These are phyloP conservation scores for Charaxes varanes DNA, from an alignment of 1,140 invertebrate species.

Conservation along the genomic window DNA sequence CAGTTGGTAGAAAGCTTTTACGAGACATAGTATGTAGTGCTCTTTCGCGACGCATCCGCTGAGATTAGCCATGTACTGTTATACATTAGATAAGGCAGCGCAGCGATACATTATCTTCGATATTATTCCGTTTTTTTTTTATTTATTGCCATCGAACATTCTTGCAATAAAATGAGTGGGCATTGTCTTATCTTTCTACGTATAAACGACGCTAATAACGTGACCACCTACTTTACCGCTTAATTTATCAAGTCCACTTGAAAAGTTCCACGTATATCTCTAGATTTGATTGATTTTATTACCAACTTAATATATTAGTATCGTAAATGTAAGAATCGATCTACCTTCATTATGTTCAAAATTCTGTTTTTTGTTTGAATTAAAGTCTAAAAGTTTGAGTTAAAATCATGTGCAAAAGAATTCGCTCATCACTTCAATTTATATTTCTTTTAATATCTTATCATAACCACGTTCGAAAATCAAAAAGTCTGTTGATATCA, in stretches of 20 bases:
- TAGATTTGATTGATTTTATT: no score
- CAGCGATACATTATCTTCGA: slow-evolving; percentile 42
- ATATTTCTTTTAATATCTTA: no score
- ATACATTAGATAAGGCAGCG: slow-evolving; percentile 39
- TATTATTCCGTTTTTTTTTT: slow-evolving; percentile 42
- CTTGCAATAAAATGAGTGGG: slow-evolving; percentile 35
- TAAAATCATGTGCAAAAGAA: no score
- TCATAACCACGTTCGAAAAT: no score
- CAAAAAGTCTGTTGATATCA: no score
- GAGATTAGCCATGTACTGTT: slow-evolving; percentile 43
- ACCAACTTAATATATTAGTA: no score
- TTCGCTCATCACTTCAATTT: no score
- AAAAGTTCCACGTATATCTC: slow-evolving; percentile 7
- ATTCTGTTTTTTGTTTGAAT: no score
- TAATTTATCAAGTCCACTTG: slow-evolving; percentile 21
- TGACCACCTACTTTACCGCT: slow-evolving; percentile 23
- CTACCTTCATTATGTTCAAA: no score
- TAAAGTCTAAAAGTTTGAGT: no score
- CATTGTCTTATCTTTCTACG: slow-evolving; percentile 39
- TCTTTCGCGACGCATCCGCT: slow-evolving; percentile 14
- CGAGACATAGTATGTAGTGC: slow-evolving; percentile 12
- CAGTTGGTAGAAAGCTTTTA: slow-evolving; percentile 42
- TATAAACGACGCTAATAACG: slow-evolving; percentile 23
- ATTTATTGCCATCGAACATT: slow-evolving; percentile 37
- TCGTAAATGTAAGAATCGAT: no score